Base-by-base conservation (phyloP, 1,140 invertebrate genomes). In the Lucilia cuprina region DNA sequence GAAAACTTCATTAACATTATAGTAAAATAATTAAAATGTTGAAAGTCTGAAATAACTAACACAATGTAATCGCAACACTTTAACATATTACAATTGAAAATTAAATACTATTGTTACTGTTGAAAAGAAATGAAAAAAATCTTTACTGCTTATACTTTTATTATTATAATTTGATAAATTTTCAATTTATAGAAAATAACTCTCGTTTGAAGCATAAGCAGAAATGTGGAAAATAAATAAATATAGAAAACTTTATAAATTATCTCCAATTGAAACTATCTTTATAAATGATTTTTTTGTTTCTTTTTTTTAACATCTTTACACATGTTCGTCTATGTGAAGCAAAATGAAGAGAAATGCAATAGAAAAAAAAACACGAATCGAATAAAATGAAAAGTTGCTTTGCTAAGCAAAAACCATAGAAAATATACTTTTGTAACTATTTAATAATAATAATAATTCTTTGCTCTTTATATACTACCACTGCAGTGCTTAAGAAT, bases 361-460 rank as follows among this genome's bases (percentile, higher is more conserved):
- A 41, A 41, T 41, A 41, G 10, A 41, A 41, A 41, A 41, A 3
- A 60, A 60, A 60, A n/a, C 55, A 60, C n/a, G 25, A 30, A 60
- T 60, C 14, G n/a, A 60, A 17, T 2, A 60, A 60, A 17, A 12
- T 21, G 19, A 25, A 70, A 70, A 70, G n/a, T 70, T 70, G 65
- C 65, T 21, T 19, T 70, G 9, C 65, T 70, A 25, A 70, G 65
- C 19, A 70, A 70, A 70, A n/a, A 70, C 19, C 19, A 70, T 70
- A 21, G 2, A 70, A 70, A 70, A 12, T 12, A 70, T 70, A 70
- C 65, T 70, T 70, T 70, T 70, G 65, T 70, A 70, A 70, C n/a
- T 70, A 70, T 70, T 70, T 70, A 70, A 70, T 70, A 21, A 70
- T 70, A 21, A 70, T 70, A 70, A 70, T 70, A 19, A 70, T 70